These are phyloP conservation scores for Epsilonema sp. DNA, from an alignment of 2,888 invertebrate species.

Conservation along the genomic window DNA sequence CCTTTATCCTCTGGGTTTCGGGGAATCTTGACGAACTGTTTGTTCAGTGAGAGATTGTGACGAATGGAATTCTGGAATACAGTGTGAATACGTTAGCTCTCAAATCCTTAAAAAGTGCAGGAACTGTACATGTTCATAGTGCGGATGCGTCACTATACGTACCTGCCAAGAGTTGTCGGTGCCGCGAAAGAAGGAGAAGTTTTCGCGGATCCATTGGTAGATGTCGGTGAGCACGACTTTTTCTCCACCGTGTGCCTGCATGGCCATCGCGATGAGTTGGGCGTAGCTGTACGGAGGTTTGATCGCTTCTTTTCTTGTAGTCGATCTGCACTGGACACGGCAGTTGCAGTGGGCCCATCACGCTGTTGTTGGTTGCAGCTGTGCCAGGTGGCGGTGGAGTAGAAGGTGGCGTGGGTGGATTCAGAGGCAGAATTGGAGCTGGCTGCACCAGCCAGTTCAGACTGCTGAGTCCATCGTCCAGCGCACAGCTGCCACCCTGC, in stretches of 20 bases:
- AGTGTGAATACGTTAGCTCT: no score
- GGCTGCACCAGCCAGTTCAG: conserved; percentile 3
- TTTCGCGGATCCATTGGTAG: conserved; percentile 73
- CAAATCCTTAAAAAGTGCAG: no score
- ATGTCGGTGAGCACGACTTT: conserved; percentile 72
- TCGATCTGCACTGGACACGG: conserved; percentile 38
- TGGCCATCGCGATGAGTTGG: conserved; percentile 72
- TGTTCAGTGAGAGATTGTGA: conserved; percentile 72
- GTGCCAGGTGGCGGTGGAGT: conserved; percentile 3
- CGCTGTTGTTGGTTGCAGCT: not conserved
- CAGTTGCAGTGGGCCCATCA: conserved; percentile 5
- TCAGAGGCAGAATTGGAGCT: not conserved
- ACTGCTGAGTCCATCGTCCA: conserved; percentile 8
- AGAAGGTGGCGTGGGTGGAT: conserved; percentile 1
- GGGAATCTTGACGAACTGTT: conserved; percentile 71
- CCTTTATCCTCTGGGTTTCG: conserved; percentile 70
- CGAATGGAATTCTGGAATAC: conserved; percentile 84
- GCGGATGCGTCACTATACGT: no score
- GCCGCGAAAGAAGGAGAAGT: conserved; percentile 66
- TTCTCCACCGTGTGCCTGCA: conserved; percentile 59
- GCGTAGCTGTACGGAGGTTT: conserved; percentile 81
- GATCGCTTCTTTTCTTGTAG: conserved; percentile 55
- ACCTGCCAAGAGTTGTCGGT: conserved; percentile 87
- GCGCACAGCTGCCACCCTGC: no score
- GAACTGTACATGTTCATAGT: no score